Evolutionary conservation across 2,113 vertebrate genomes (phyloP).

Genomic region (Phylloscopus whistleri): DNA sequence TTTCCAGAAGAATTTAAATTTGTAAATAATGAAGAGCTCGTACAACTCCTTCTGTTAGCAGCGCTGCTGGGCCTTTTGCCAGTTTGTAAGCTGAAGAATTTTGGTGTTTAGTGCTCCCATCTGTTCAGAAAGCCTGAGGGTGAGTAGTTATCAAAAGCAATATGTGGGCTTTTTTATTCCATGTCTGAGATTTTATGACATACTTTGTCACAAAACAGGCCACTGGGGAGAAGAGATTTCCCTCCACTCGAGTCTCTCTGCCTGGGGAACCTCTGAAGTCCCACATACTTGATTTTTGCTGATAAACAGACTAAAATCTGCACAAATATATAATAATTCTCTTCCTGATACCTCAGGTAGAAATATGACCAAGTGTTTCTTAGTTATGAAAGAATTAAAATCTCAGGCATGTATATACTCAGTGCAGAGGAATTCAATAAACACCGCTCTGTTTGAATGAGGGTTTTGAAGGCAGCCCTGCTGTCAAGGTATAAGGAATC

Average conservation of each 20-base stretch:
- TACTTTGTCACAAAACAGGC: conserved; percentile 56
- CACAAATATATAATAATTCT: not conserved
- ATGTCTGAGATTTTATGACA: conserved; percentile 60
- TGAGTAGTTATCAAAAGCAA: conserved; percentile 63
- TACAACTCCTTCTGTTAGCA: conserved; percentile 61
- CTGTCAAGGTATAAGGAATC: conserved; percentile 25
- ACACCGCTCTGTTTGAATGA: conserved; percentile 39
- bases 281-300: conserved; percentile 3
- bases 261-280: not conserved
- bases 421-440: conserved; percentile 36
- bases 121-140: conserved; percentile 59
- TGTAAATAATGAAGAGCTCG: conserved; percentile 64
- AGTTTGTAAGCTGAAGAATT: conserved; percentile 65
- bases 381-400: conserved; percentile 31
- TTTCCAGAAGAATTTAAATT: conserved; percentile 68
- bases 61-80: conserved; percentile 50
- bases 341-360: not conserved
- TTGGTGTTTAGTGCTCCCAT: conserved; percentile 69
- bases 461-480: not conserved
- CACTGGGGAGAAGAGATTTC: conserved; percentile 40
- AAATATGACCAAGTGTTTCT: not conserved
- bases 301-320: not conserved
- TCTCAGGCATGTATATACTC: conserved; percentile 22
- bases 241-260: not conserved
- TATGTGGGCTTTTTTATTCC: conserved; percentile 52